phyloP scores from a whole-genome alignment of 2,888 invertebrate species.

The Periphyllus acericola region DNA sequence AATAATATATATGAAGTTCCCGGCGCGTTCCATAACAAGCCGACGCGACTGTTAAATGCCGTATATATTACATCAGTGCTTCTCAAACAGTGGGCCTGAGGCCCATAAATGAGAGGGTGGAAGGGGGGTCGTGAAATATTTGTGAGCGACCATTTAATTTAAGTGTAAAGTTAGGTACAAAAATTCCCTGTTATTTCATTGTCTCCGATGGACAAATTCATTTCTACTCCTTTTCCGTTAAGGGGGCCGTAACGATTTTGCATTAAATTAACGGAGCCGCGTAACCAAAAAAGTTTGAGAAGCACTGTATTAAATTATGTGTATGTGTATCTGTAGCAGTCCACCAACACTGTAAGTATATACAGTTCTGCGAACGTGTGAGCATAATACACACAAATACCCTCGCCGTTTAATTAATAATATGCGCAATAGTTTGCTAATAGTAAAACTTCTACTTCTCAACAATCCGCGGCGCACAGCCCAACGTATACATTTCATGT shows the following conservation, averaged over 20 bases:
- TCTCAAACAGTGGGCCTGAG: too few relatives aligned
- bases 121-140: too few relatives aligned
- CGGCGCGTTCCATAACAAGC: not conserved
- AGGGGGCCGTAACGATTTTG: too few relatives aligned
- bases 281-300: too few relatives aligned
- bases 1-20: not conserved
- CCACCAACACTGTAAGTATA: not conserved
- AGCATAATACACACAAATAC: not conserved
- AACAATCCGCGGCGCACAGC: not conserved
- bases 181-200: too few relatives aligned
- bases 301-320: too few relatives aligned
- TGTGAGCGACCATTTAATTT: too few relatives aligned
- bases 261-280: too few relatives aligned
- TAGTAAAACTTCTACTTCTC: slow-evolving; percentile 5
- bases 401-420: not conserved
- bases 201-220: too few relatives aligned
- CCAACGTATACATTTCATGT: not conserved
- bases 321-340: not conserved
- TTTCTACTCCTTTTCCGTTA: too few relatives aligned
- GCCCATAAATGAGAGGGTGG: too few relatives aligned
- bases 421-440: not conserved
- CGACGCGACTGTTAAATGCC: not conserved
- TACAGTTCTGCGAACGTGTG: not conserved
- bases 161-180: too few relatives aligned
- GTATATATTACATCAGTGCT: not conserved